These are phyloP conservation scores for Polyergus mexicanus DNA, from an alignment of 1,140 invertebrate species.

Conservation along the genomic window DNA sequence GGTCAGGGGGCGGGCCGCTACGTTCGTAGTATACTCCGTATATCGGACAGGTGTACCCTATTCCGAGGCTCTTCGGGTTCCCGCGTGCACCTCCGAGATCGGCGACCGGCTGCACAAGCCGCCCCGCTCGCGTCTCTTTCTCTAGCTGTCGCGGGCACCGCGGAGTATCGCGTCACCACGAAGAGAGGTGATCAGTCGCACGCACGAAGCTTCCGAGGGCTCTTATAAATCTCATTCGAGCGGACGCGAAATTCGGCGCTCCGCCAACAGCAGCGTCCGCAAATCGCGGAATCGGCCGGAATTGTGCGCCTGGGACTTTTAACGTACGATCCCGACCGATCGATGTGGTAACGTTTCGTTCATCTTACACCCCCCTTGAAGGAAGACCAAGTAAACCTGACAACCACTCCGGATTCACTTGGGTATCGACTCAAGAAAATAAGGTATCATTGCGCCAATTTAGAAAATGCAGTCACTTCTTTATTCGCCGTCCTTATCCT, in stretches of 20 bases:
- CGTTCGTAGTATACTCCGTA: conserved; percentile 86
- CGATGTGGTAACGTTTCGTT: conserved; percentile 51
- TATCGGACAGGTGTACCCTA: conserved; percentile 88
- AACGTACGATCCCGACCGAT: conserved; percentile 57
- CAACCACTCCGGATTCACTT: conserved; percentile 9
- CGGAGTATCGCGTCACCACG: conserved; percentile 64
- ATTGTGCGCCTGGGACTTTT: conserved; percentile 48
- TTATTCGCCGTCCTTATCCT: too few species aligned
- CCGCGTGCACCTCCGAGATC: conserved; percentile 81
- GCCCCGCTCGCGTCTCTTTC: conserved; percentile 71
- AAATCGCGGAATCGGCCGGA: conserved; percentile 19
- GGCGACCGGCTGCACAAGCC: conserved; percentile 55
- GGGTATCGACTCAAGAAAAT: conserved; percentile 54
- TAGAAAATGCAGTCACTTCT: too few species aligned
- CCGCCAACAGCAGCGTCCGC: conserved; percentile 4
- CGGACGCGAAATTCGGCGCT: background rate
- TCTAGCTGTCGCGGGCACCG: conserved; percentile 73
- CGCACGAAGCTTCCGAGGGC: conserved; percentile 55
- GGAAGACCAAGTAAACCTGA: conserved; percentile 5
- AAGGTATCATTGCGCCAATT: conserved; percentile 46
- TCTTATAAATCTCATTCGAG: conserved; percentile 17
- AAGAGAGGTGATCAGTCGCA: conserved; percentile 62
- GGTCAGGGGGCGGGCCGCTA: conserved; percentile 88
- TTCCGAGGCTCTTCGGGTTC: conserved; percentile 84
- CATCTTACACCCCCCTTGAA: background rate